These are phyloP conservation scores for Serinus canaria DNA, from an alignment of 2,113 vertebrate genomes.

Conservation along the genomic window DNA sequence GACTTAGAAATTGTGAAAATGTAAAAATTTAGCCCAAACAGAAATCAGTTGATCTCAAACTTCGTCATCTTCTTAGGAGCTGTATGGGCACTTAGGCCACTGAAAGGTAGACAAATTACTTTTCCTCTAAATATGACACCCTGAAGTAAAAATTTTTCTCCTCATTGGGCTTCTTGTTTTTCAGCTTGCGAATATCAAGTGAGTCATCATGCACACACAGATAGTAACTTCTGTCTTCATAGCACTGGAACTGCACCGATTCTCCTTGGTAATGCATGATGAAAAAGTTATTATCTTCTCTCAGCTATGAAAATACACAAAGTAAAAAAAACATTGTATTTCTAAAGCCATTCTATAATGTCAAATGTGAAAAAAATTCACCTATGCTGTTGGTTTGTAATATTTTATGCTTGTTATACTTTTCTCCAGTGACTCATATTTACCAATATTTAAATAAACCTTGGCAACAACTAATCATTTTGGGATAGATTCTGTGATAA, in stretches of 20 bases:
- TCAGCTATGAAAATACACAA: slow-evolving; percentile 36
- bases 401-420: background rate
- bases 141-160: slow-evolving; percentile 58
- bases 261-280: slow-evolving; percentile 63
- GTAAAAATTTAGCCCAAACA: background rate
- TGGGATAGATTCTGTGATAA: background rate
- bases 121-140: slow-evolving; percentile 28
- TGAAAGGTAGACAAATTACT: background rate
- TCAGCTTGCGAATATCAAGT: slow-evolving; percentile 41
- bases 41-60: background rate
- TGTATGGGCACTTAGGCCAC: background rate
- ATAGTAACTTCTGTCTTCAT: slow-evolving; percentile 24
- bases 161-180: background rate
- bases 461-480: background rate
- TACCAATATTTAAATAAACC: background rate
- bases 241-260: slow-evolving; percentile 60
- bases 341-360: background rate
- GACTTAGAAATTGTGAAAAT: background rate
- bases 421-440: background rate
- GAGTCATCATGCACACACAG: slow-evolving; percentile 28
- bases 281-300: slow-evolving; percentile 49
- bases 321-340: background rate
- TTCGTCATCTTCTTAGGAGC: background rate
- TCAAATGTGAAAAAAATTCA: background rate
- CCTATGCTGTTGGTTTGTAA: background rate